Conservation (phyloP, 2,113 vertebrate genomes). For the Mugil cephalus region DNA sequence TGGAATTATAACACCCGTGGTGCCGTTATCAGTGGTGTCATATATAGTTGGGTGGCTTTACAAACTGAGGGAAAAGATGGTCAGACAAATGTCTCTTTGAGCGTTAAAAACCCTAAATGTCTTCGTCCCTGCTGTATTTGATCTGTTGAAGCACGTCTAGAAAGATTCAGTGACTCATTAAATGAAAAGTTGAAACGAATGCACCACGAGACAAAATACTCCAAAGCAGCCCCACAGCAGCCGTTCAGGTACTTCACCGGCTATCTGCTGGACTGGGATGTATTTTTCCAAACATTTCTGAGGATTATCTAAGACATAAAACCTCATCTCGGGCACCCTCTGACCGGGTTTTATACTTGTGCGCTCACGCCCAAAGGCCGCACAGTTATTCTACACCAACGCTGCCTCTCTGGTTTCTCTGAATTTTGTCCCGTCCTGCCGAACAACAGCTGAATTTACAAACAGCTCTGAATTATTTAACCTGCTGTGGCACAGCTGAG, state of each 20-base stretch:
- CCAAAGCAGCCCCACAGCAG: neutral
- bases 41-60: too few species aligned
- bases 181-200: slow-evolving; percentile 8
- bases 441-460: slow-evolving; percentile 74
- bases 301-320: slow-evolving; percentile 29
- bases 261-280: neutral
- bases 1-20: neutral
- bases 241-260: neutral
- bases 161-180: neutral
- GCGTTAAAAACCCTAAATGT: neutral
- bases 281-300: slow-evolving; percentile 6
- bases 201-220: slow-evolving; percentile 1
- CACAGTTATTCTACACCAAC: slow-evolving; percentile 57
- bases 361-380: slow-evolving; percentile 18
- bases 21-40: too few species aligned
- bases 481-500: slow-evolving; percentile 40
- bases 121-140: too few species aligned
- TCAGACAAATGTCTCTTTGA: neutral
- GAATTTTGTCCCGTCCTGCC: slow-evolving; percentile 39
- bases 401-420: slow-evolving; percentile 58
- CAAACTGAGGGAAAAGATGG: neutral
- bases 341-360: slow-evolving; percentile 1
- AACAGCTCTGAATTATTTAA: slow-evolving; percentile 79
- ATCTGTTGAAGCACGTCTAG: too few species aligned
- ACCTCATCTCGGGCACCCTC: neutral